These are phyloP conservation scores for Aspiorhynchus laticeps DNA, from an alignment of 2,113 vertebrate genomes.

Conservation along the genomic window DNA sequence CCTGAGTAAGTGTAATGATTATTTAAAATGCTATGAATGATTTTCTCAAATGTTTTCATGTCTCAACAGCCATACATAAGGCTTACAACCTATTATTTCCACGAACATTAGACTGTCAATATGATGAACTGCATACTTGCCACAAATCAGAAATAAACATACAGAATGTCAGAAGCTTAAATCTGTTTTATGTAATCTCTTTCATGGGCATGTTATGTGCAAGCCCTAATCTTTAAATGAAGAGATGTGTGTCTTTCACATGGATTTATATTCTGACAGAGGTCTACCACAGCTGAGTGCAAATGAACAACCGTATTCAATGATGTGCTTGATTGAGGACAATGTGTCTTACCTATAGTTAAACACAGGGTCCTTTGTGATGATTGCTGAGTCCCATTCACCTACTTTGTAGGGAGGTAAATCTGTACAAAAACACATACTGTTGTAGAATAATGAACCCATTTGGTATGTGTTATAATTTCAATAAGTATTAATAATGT, in stretches of 20 bases:
- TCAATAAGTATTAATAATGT: background rate
- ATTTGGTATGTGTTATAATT: background rate
- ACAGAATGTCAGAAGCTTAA: slow-evolving; percentile 8
- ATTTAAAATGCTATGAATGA: background rate
- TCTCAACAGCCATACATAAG: background rate
- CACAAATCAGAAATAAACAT: slow-evolving; percentile 16
- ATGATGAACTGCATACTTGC: background rate
- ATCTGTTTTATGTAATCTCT: slow-evolving; percentile 50
- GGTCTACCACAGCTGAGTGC: slow-evolving; percentile 23
- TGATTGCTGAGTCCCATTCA: slow-evolving; percentile 78
- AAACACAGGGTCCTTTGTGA: slow-evolving; percentile 76
- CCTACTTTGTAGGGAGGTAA: slow-evolving; percentile 56
- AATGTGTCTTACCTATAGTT: slow-evolving; percentile 77
- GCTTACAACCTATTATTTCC: background rate
- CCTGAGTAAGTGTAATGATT: background rate
- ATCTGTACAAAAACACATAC: slow-evolving; percentile 29
- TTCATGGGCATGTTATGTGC: background rate
- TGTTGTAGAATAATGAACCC: background rate
- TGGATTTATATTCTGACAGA: slow-evolving; percentile 24
- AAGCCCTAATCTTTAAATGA: slow-evolving; percentile 46
- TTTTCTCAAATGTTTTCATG: background rate
- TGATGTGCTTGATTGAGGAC: background rate
- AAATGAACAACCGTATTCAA: slow-evolving; percentile 35
- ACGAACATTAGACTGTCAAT: background rate
- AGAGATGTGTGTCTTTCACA: slow-evolving; percentile 17